phyloP scores from a whole-genome alignment of 1,140 invertebrate species.

The Marisa cornuarietis region DNA sequence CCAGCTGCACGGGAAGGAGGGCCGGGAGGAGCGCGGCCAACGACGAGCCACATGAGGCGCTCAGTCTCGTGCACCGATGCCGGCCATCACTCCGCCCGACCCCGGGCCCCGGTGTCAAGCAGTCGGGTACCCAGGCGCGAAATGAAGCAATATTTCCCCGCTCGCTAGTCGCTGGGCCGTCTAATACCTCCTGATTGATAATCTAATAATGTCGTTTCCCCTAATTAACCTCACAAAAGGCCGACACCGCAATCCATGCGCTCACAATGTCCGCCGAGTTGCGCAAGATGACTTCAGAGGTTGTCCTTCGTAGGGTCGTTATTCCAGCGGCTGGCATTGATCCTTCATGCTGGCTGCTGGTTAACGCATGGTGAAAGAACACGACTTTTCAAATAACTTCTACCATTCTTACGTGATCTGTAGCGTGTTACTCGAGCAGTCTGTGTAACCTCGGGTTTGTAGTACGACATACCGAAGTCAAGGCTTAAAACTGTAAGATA shows the following conservation, averaged over 20 bases:
- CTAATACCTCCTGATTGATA: slow-evolving; percentile 33
- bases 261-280: slow-evolving; percentile 2
- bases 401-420: background rate
- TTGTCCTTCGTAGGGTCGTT: background rate
- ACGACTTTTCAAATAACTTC: background rate
- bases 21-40: background rate
- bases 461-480: too few species aligned
- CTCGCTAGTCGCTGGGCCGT: slow-evolving; percentile 11
- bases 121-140: slow-evolving; percentile 14
- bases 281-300: background rate
- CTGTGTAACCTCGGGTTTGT: too few species aligned
- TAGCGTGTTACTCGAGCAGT: too few species aligned
- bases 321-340: background rate
- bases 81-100: background rate
- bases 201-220: slow-evolving; percentile 31
- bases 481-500: too few species aligned
- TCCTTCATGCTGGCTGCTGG: background rate
- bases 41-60: background rate
- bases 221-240: slow-evolving; percentile 33
- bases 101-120: background rate
- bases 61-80: background rate
- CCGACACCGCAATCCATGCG: slow-evolving; percentile 8
- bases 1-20: background rate
- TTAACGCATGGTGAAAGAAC: too few species aligned
- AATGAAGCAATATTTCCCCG: slow-evolving; percentile 28